Conservation (phyloP, 2,888 invertebrate species). For the Aleiodes alternator region DNA sequence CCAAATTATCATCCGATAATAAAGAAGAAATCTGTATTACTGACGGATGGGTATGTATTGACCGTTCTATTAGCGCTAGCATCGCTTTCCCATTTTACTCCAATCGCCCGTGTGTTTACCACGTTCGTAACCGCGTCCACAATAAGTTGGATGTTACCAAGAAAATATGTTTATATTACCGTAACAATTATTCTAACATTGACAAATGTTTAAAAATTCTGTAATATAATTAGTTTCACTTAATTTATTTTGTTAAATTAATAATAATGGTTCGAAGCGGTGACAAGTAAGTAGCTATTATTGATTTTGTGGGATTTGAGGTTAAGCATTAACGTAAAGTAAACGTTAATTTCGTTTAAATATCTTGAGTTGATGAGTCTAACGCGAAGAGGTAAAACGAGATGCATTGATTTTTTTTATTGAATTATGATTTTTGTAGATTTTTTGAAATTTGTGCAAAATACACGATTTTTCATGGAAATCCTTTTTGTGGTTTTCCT, state of each 20-base stretch:
- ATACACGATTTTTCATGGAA: too few species aligned
- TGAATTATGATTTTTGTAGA: not conserved
- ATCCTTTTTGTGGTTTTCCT: too few species aligned
- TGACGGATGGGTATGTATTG: too few species aligned
- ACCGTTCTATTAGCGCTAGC: too few species aligned
- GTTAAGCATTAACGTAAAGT: slow-evolving; percentile 16
- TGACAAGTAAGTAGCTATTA: slow-evolving; percentile 66
- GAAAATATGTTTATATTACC: too few species aligned
- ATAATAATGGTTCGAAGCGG: slow-evolving; percentile 67
- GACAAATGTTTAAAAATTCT: not conserved
- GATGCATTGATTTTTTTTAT: not conserved
- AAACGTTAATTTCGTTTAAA: slow-evolving; percentile 24
- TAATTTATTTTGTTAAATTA: not conserved
- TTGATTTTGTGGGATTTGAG: not conserved
- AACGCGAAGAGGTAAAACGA: not conserved
- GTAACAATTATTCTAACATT: too few species aligned
- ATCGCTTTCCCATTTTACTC: too few species aligned
- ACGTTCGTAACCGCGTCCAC: too few species aligned
- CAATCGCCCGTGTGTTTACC: too few species aligned
- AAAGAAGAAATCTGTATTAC: too few species aligned
- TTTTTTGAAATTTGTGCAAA: not conserved
- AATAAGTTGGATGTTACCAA: too few species aligned
- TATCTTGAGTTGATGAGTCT: slow-evolving; percentile 43
- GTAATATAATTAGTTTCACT: not conserved
- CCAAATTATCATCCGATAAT: too few species aligned